Percentiles rank a stretch among this genome's conserved stretches.
Conservation (phyloP, 1,140 invertebrate genomes). For the Bombus waltoni region DNA sequence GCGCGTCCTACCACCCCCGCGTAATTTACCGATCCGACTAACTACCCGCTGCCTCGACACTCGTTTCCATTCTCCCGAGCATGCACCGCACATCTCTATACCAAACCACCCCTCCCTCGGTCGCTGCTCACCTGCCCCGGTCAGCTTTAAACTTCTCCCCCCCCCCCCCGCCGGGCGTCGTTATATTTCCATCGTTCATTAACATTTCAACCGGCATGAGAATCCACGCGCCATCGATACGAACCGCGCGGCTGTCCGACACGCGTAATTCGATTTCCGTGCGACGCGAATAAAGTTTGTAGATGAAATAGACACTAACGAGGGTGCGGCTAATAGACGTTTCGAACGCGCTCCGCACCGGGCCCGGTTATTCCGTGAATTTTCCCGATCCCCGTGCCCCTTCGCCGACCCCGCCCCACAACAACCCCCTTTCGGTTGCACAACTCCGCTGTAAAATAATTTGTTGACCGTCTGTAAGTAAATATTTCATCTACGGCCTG, state of each 20-base stretch:
- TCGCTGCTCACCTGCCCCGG: background rate
- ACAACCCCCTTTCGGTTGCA: too few species aligned
- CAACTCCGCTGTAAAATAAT: conserved; percentile 33
- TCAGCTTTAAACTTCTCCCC: background rate
- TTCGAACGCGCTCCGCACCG: background rate
- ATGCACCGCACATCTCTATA: background rate
- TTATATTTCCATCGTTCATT: conserved; percentile 65
- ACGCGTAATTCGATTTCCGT: conserved; percentile 49
- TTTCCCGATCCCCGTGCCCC: background rate
- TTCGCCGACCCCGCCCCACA: too few species aligned
- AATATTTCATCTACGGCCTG: conserved; percentile 16
- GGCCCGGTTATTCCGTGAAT: conserved; percentile 21
- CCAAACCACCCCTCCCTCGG: background rate
- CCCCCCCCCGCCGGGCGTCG: background rate
- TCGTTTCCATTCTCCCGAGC: conserved; percentile 27
- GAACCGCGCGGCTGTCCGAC: background rate
- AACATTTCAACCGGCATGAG: conserved; percentile 56
- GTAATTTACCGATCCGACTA: conserved; percentile 52
- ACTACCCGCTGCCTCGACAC: conserved; percentile 39
- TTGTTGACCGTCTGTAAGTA: conserved; percentile 42
- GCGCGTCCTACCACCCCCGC: conserved; percentile 3
- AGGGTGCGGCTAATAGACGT: conserved; percentile 54
- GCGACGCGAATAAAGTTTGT: conserved; percentile 49
- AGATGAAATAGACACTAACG: conserved; percentile 50
- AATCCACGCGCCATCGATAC: conserved; percentile 50